Percentiles rank a stretch among this genome's conserved stretches.
These are phyloP conservation scores for Orchesella flavescens DNA, from an alignment of 2,888 invertebrate genomes.

Conservation along the genomic window DNA sequence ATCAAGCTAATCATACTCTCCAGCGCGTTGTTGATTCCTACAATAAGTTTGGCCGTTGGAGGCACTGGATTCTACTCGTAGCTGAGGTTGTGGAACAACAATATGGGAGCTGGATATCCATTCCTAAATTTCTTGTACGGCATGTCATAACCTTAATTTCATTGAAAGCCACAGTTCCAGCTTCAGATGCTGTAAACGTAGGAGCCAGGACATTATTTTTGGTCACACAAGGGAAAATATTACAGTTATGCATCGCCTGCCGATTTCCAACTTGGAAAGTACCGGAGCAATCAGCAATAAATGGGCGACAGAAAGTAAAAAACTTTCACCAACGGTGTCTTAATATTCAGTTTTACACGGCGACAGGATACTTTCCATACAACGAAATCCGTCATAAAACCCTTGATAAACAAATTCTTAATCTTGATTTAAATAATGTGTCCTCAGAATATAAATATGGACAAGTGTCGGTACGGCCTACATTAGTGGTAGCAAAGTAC, in stretches of 20 bases:
- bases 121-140: neutral
- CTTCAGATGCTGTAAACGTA: neutral
- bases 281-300: neutral
- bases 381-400: no score
- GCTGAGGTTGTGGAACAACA: neutral
- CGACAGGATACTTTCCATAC: neutral
- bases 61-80: constrained; percentile 7
- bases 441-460: neutral
- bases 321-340: constrained; percentile 29
- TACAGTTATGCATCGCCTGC: constrained; percentile 9
- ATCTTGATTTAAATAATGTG: neutral
- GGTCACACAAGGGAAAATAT: neutral
- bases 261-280: neutral
- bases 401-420: constrained; percentile 26
- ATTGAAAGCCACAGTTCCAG: neutral
- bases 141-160: constrained; percentile 17
- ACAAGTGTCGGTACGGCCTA: neutral
- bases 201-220: neutral
- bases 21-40: neutral
- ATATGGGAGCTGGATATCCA: neutral
- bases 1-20: neutral
- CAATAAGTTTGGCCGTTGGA: neutral
- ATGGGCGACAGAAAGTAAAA: neutral
- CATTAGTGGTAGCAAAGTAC: constrained; percentile 23
- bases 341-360: constrained; percentile 5